phyloP scores from a whole-genome alignment of 2,888 invertebrate species.

The Embidobia sp. region DNA sequence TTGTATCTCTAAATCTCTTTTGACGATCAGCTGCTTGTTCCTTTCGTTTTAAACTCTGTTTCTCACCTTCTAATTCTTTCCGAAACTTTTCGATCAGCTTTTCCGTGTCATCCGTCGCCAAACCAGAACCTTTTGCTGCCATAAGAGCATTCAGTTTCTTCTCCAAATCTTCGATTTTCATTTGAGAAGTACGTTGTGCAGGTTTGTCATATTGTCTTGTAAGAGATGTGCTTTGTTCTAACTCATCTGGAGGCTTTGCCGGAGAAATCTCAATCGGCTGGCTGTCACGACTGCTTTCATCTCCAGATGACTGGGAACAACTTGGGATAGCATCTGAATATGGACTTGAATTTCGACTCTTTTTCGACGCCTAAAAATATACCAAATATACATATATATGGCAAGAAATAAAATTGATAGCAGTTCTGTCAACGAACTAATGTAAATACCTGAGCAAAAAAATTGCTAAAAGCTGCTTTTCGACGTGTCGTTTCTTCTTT shows the following conservation, averaged over 20 bases:
- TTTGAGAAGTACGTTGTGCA: constrained; percentile 17
- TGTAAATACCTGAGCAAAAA: constrained; percentile 1
- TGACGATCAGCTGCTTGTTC: constrained; percentile 5
- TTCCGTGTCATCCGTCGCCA: not conserved
- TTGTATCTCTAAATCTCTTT: not conserved
- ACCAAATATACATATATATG: not conserved
- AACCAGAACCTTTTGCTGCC: constrained; percentile 2
- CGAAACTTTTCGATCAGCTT: not conserved
- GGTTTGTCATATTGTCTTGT: constrained; percentile 16
- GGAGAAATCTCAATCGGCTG: not conserved
- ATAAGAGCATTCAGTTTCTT: constrained; percentile 10
- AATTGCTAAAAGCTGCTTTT: not conserved
- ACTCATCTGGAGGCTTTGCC: not conserved
- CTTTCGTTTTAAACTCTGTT: constrained; percentile 3
- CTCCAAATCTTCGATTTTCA: constrained; percentile 7
- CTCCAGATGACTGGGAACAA: not conserved
- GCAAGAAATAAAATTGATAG: not conserved
- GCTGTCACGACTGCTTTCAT: not conserved
- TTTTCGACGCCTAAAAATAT: constrained; percentile 4
- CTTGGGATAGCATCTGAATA: not conserved
- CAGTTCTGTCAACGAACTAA: not conserved
- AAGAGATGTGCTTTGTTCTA: not conserved
- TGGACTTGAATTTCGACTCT: constrained; percentile 1
- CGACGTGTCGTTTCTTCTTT: not conserved
- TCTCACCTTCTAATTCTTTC: constrained; percentile 7